These are phyloP conservation scores for Philonicus albiceps DNA, from an alignment of 2,888 invertebrate genomes.

Conservation along the genomic window DNA sequence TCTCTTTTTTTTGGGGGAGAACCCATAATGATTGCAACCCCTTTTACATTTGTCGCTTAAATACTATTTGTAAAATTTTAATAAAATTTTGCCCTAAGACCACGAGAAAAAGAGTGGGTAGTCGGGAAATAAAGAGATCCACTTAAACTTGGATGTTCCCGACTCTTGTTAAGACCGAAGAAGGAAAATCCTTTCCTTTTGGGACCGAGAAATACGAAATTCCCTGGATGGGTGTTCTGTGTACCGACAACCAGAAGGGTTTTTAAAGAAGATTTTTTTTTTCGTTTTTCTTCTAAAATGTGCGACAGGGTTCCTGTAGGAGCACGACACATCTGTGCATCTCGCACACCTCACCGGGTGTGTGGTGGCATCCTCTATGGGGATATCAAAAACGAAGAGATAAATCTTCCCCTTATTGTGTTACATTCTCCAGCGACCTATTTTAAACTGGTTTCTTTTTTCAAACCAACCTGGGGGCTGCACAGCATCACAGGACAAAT, in stretches of 20 bases:
- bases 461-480: not conserved
- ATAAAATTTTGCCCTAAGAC: not conserved
- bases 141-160: not conserved
- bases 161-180: not conserved
- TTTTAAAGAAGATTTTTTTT: not conserved
- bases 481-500: not conserved
- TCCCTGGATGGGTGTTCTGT: not conserved
- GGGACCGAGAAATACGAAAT: not conserved
- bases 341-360: not conserved
- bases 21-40: not conserved
- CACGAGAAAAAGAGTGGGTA: not conserved
- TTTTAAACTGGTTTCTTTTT: constrained; percentile 1
- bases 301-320: not conserved
- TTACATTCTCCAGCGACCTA: constrained; percentile 23
- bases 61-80: constrained; percentile 18
- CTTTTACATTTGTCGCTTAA: not conserved
- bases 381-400: not conserved
- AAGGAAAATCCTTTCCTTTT: not conserved
- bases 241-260: not conserved
- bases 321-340: not conserved
- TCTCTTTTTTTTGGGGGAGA: not conserved
- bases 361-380: not conserved
- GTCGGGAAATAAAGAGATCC: not conserved
- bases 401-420: not conserved
- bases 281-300: not conserved